Percentiles rank a stretch among this genome's conserved stretches.
phyloP scores from a whole-genome alignment of 2,888 invertebrate genomes.

The Amitus sp. region DNA sequence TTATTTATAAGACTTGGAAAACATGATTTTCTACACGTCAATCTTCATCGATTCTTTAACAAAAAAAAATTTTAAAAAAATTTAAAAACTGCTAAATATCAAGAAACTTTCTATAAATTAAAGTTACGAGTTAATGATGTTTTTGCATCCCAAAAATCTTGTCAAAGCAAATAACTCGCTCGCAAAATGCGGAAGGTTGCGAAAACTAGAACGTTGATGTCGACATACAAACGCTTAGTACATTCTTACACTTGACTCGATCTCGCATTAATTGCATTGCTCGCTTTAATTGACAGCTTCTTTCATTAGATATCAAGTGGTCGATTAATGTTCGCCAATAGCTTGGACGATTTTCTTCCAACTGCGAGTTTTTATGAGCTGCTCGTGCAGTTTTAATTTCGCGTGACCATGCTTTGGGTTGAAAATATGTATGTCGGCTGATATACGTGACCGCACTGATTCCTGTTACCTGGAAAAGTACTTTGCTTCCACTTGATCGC shows the following conservation, averaged over 20 bases:
- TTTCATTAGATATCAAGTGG: slow-evolving; percentile 30
- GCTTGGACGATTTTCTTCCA: slow-evolving; percentile 35
- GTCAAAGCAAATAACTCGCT: no score
- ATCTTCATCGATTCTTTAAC: no score
- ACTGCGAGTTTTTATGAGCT: slow-evolving; percentile 38
- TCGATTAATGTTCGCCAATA: slow-evolving; percentile 29
- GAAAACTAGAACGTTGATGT: not conserved
- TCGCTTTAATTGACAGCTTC: slow-evolving; percentile 32
- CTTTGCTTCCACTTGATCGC: slow-evolving; percentile 41
- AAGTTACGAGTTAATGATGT: no score
- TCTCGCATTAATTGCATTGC: slow-evolving; percentile 18
- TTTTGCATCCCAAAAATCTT: no score
- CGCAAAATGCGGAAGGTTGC: slow-evolving; percentile 42
- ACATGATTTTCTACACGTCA: no score
- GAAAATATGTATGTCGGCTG: slow-evolving; percentile 38
- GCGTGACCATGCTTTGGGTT: slow-evolving; percentile 34
- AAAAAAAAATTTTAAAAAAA: no score
- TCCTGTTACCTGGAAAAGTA: slow-evolving; percentile 37
- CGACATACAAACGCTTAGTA: slow-evolving; percentile 18
- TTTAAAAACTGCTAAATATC: no score
- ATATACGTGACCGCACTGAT: slow-evolving; percentile 40
- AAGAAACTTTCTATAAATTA: no score
- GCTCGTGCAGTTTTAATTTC: slow-evolving; percentile 37
- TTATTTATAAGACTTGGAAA: no score
- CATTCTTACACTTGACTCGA: slow-evolving; percentile 2